Evolutionary conservation across 64 coral and sea anemone genomes (phyloP).

Genomic region (Montipora cactus): DNA sequence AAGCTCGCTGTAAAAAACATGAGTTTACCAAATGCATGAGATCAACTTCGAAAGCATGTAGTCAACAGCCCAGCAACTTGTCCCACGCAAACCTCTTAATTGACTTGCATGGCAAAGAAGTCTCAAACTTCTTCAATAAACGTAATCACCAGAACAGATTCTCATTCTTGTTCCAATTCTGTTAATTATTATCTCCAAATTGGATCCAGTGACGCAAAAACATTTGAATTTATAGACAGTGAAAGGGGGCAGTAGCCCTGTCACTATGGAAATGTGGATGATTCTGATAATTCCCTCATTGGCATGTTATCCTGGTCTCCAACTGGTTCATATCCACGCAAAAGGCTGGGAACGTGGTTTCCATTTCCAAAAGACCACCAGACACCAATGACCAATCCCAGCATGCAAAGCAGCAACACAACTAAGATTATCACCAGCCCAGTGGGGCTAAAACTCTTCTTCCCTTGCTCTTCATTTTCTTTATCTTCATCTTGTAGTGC

Average conservation of each 20-base stretch:
- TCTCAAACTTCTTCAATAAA: no score
- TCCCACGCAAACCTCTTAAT: no score
- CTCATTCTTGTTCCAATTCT: no score
- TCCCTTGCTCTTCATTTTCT: background rate
- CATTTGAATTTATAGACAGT: no score
- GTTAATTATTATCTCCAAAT: no score
- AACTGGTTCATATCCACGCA: constrained; percentile 26
- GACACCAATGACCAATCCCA: constrained; percentile 1
- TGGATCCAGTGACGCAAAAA: no score
- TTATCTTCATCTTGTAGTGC: background rate
- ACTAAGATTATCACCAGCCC: background rate
- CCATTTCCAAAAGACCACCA: constrained; percentile 31
- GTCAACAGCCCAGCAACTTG: no score
- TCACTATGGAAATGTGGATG: background rate
- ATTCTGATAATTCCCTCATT: background rate
- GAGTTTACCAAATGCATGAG: no score
- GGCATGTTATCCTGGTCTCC: constrained; percentile 1
- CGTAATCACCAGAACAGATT: no score
- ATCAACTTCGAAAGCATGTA: no score
- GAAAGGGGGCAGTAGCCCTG: background rate
- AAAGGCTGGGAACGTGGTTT: background rate
- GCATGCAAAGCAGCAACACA: background rate
- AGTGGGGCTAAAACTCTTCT: background rate
- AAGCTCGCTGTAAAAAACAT: no score
- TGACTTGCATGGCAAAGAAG: no score